Conservation (phyloP, 2,888 invertebrate genomes). For the Desoria tigrina region DNA sequence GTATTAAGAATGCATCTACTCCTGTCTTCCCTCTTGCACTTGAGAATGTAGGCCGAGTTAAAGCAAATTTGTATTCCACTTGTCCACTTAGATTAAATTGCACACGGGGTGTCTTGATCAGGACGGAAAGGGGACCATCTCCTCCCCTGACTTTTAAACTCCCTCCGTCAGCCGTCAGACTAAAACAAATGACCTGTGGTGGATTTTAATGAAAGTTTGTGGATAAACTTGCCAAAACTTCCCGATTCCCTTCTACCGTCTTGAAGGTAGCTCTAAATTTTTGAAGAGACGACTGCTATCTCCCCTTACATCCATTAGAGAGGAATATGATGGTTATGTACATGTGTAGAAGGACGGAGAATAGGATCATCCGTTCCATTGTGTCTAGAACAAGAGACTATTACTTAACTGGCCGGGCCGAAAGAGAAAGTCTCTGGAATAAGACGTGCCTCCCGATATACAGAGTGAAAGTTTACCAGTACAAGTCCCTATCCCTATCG, state of each 20-base stretch:
- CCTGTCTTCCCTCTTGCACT: neutral
- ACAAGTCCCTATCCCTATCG: neutral
- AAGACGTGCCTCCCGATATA: no score
- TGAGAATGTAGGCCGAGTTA: neutral
- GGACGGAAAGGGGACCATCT: neutral
- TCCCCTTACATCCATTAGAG: no score
- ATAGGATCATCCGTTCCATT: no score
- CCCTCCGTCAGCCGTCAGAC: neutral
- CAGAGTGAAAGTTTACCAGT: neutral
- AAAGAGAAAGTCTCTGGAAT: no score
- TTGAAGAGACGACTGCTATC: no score
- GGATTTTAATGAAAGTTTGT: constrained; percentile 8
- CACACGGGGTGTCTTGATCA: constrained; percentile 10
- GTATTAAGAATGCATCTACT: constrained; percentile 4
- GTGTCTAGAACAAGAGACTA: no score
- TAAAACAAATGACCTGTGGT: constrained; percentile 6
- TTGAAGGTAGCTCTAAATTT: no score
- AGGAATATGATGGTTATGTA: no score
- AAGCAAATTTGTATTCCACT: constrained; percentile 16
- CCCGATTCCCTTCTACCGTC: no score
- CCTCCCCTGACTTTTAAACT: neutral
- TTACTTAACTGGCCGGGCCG: no score
- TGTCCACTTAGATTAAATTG: constrained; percentile 18
- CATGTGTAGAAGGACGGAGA: no score
- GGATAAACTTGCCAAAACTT: neutral